These are phyloP conservation scores for Scaptomyza pallida DNA, from an alignment of 1,140 invertebrate genomes.

Conservation along the genomic window DNA sequence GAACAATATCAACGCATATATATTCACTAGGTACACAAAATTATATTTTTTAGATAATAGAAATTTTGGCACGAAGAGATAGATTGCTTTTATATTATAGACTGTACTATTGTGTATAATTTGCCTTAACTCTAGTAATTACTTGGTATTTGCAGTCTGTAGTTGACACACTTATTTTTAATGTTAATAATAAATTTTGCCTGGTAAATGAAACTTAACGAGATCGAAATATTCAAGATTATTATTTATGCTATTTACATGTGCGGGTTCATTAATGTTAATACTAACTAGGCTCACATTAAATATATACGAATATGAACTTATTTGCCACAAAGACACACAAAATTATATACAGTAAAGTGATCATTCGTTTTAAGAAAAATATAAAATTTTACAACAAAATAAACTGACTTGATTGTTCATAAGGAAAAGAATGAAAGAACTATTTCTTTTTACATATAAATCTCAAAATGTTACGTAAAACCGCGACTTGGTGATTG, in stretches of 20 bases:
- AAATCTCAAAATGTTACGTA: conserved; percentile 83
- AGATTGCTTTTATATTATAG: conserved; percentile 10
- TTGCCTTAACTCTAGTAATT: conserved; percentile 41
- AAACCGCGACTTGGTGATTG: conserved; percentile 85
- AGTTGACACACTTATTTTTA: conserved; percentile 46
- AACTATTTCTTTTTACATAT: conserved; percentile 58
- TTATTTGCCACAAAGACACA: conserved; percentile 62
- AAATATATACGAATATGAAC: conserved; percentile 36
- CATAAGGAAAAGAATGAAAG: conserved; percentile 11
- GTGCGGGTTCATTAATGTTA: conserved; percentile 17
- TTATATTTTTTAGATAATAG: conserved; percentile 26
- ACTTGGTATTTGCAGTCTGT: conserved; percentile 65
- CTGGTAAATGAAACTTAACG: conserved; percentile 76
- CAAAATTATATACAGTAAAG: conserved; percentile 63
- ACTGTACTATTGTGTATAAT: conserved; percentile 26
- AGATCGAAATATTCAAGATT: conserved; percentile 55
- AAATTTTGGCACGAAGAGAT: conserved; percentile 74
- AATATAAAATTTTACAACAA: conserved; percentile 12
- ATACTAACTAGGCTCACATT: conserved; percentile 37
- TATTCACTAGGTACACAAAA: conserved; percentile 34
- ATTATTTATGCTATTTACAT: conserved; percentile 39
- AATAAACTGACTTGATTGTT: not conserved
- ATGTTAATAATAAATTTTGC: conserved; percentile 57
- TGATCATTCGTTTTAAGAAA: conserved; percentile 27
- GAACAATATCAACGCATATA: conserved; percentile 13